Evolutionary conservation across 2,113 vertebrate species (phyloP).

Genomic region (Cochlearius cochlearius): DNA sequence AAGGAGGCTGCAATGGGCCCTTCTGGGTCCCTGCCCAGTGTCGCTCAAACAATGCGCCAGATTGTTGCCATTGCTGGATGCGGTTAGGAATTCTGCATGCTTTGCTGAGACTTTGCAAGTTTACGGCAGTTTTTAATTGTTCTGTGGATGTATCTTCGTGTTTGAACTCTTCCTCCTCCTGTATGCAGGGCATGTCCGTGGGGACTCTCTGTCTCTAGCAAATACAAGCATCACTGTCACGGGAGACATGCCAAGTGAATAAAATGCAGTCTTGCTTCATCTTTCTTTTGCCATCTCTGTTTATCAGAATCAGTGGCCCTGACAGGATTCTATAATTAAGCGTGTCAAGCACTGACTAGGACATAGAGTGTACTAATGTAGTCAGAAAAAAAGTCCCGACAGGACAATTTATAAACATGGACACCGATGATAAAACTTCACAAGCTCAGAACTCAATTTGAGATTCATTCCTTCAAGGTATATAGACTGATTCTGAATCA

Average conservation of each 20-base stretch:
- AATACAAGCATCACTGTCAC: not conserved
- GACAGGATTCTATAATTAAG: slow-evolving; percentile 28
- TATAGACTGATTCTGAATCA: not conserved
- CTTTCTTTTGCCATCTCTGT: slow-evolving; percentile 1
- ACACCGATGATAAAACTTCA: not conserved
- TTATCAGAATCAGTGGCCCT: not conserved
- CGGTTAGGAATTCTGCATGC: not conserved
- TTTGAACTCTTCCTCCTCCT: not conserved
- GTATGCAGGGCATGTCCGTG: not conserved
- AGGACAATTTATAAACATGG: not conserved
- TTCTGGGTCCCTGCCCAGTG: not conserved
- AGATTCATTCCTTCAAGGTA: not conserved
- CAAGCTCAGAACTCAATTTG: not conserved
- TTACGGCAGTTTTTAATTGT: not conserved
- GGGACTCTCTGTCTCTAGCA: not conserved
- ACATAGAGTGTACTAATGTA: not conserved
- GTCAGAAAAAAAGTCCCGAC: not conserved
- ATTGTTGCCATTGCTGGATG: not conserved
- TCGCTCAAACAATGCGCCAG: not conserved
- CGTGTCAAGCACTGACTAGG: not conserved
- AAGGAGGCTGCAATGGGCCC: not conserved
- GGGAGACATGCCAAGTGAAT: not conserved
- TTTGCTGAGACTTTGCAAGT: not conserved
- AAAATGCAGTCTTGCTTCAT: not conserved
- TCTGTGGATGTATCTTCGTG: not conserved